phyloP scores from a whole-genome alignment of 1,140 invertebrate genomes.

The Popillia japonica region DNA sequence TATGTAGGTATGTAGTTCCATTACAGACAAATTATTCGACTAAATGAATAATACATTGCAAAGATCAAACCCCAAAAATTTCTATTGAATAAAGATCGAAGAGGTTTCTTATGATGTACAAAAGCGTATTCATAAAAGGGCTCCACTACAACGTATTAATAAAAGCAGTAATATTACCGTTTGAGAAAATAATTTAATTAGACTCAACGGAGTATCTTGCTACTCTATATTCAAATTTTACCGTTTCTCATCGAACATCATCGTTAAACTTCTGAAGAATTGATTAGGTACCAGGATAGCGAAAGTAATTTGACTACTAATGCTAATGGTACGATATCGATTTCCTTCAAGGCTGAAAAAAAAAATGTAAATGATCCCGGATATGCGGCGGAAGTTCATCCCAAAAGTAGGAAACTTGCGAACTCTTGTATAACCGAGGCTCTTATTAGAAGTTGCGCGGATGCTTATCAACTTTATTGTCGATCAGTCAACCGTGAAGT shows the following conservation, averaged over 20 bases:
- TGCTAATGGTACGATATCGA: not conserved
- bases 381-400: not conserved
- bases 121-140: too few species aligned
- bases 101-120: too few species aligned
- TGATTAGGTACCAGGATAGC: not conserved
- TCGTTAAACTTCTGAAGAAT: not conserved
- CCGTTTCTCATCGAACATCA: not conserved
- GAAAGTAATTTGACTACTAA: not conserved
- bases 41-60: too few species aligned
- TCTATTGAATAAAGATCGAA: too few species aligned
- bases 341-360: not conserved
- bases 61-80: too few species aligned
- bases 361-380: not conserved
- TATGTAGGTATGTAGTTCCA: too few species aligned
- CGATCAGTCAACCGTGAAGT: conserved; percentile 4
- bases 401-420: not conserved
- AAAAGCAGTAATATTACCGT: too few species aligned
- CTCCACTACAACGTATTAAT: too few species aligned
- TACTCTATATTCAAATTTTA: too few species aligned
- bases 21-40: too few species aligned
- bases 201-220: too few species aligned
- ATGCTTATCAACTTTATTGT: not conserved
- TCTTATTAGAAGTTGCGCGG: conserved; percentile 2
- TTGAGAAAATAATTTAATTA: too few species aligned
- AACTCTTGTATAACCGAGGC: conserved; percentile 8